A percentile compares a stretch with the other conserved stretches of the same genome.
phyloP scores from a whole-genome alignment of 2,797 vertebrate genomes.

The Eulemur mongoz region DNA sequence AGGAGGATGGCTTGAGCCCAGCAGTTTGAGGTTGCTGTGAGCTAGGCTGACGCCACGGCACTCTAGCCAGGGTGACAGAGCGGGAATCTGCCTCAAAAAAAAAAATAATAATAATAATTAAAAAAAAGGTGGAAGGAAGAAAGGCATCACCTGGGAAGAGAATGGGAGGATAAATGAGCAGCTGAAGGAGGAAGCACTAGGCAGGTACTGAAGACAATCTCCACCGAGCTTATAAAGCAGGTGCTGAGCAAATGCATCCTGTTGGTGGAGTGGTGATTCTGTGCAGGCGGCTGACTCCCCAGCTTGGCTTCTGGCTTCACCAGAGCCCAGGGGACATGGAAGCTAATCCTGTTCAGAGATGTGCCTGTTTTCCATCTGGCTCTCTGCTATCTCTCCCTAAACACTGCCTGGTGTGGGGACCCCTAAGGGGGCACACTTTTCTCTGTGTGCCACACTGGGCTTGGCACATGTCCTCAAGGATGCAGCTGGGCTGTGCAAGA shows the following conservation, averaged over 20 bases:
- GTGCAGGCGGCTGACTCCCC: conserved; percentile 4
- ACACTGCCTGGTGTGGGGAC: not conserved
- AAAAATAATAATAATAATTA: too few species aligned
- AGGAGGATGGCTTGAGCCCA: too few species aligned
- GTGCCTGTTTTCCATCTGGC: conserved; percentile 57
- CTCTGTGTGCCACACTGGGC: not conserved
- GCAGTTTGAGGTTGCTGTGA: too few species aligned
- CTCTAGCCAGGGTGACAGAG: too few species aligned
- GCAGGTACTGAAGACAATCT: not conserved
- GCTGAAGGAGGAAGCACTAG: not conserved
- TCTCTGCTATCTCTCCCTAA: conserved; percentile 9
- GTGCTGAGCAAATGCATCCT: not conserved
- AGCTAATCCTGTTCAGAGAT: conserved; percentile 22
- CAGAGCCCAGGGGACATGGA: not conserved
- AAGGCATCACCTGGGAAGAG: not conserved
- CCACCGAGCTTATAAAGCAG: not conserved
- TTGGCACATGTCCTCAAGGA: conserved; percentile 27
- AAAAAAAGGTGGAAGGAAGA: not conserved
- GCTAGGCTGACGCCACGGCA: too few species aligned
- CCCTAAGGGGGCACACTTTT: not conserved
- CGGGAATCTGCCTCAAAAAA: too few species aligned
- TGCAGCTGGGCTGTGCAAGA: not conserved
- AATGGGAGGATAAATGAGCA: not conserved
- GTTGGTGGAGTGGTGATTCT: not conserved
- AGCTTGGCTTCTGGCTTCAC: conserved; percentile 40